phyloP scores from a whole-genome alignment of 2,888 invertebrate genomes.

The Atethmia centrago region DNA sequence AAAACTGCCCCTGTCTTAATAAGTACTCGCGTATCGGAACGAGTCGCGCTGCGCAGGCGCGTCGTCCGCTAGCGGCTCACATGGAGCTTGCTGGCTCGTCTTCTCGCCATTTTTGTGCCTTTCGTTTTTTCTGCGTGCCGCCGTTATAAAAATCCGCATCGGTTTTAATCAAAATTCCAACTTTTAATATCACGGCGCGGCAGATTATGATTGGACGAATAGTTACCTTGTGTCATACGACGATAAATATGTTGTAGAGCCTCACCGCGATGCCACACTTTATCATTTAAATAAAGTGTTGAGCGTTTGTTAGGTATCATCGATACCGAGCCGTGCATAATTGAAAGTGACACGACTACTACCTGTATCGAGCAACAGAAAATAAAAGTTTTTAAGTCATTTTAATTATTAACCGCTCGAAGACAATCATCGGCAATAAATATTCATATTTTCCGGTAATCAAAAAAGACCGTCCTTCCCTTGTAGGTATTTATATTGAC shows the following conservation, averaged over 20 bases:
- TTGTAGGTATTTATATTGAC: constrained; percentile 19
- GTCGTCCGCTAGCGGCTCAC: constrained; percentile 52
- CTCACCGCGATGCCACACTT: constrained; percentile 70
- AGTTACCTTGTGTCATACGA: constrained; percentile 82
- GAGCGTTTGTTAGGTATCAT: constrained; percentile 33
- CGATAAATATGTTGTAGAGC: constrained; percentile 74
- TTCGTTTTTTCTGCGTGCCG: constrained; percentile 82
- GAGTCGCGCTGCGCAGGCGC: constrained; percentile 76
- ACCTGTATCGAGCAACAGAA: constrained; percentile 23
- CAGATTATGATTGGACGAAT: constrained; percentile 84
- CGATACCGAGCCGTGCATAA: constrained; percentile 31
- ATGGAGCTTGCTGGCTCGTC: constrained; percentile 74
- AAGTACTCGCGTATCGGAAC: constrained; percentile 86
- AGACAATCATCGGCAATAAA: constrained; percentile 14
- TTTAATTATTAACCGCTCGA: constrained; percentile 11
- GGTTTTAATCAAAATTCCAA: constrained; percentile 88
- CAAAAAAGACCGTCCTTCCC: constrained; percentile 14
- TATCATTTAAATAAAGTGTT: constrained; percentile 72
- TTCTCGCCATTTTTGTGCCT: constrained; percentile 85
- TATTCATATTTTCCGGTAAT: constrained; percentile 18
- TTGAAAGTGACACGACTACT: constrained; percentile 42
- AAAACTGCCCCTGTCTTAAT: constrained; percentile 90
- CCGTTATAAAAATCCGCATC: constrained; percentile 86
- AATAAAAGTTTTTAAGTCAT: constrained; percentile 9
- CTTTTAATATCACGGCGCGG: constrained; percentile 83